Evolutionary conservation across 37 sponge, comb jelly and placozoan species (phyloP).

Genomic region (Beroe ovata): DNA sequence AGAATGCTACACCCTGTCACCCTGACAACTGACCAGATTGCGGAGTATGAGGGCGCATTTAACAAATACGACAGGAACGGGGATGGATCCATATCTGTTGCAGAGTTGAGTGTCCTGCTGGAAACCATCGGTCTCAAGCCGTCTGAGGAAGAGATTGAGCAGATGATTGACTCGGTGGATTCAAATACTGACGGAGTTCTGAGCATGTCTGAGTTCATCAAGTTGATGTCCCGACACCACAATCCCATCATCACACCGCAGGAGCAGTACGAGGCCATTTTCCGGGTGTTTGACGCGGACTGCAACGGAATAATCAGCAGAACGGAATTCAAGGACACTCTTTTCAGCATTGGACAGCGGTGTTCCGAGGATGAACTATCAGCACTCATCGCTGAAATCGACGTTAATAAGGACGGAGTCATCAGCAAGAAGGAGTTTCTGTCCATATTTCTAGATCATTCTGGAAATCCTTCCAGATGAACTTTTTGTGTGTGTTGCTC

Average conservation of each 20-base stretch:
- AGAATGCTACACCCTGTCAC: slow-evolving; percentile 47
- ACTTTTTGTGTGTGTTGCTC: no score
- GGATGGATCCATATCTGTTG: slow-evolving; percentile 44
- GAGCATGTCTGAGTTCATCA: slow-evolving; percentile 64
- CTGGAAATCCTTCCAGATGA: neutral
- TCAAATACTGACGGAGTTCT: slow-evolving; percentile 32
- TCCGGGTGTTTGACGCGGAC: slow-evolving; percentile 62
- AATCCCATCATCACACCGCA: slow-evolving; percentile 49
- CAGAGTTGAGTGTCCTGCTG: slow-evolving; percentile 38
- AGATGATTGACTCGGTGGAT: slow-evolving; percentile 54
- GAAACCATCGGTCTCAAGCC: slow-evolving; percentile 59
- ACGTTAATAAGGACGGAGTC: slow-evolving; percentile 36
- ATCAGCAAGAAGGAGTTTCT: slow-evolving; percentile 65
- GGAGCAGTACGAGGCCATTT: slow-evolving; percentile 63
- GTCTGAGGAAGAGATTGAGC: slow-evolving; percentile 15
- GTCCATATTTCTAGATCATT: slow-evolving; percentile 14
- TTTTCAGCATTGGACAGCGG: slow-evolving; percentile 57
- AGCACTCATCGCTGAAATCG: slow-evolving; percentile 37
- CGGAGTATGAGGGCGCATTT: slow-evolving; percentile 53
- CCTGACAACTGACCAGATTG: slow-evolving; percentile 45
- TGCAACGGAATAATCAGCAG: slow-evolving; percentile 34
- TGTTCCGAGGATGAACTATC: slow-evolving; percentile 35
- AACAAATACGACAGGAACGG: slow-evolving; percentile 63
- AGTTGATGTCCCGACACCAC: slow-evolving; percentile 64
- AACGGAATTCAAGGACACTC: slow-evolving; percentile 48